Percentiles rank a stretch among this genome's conserved stretches.
phyloP scores from a whole-genome alignment of 2,888 invertebrate genomes.

The Pasiphila rectangulata region DNA sequence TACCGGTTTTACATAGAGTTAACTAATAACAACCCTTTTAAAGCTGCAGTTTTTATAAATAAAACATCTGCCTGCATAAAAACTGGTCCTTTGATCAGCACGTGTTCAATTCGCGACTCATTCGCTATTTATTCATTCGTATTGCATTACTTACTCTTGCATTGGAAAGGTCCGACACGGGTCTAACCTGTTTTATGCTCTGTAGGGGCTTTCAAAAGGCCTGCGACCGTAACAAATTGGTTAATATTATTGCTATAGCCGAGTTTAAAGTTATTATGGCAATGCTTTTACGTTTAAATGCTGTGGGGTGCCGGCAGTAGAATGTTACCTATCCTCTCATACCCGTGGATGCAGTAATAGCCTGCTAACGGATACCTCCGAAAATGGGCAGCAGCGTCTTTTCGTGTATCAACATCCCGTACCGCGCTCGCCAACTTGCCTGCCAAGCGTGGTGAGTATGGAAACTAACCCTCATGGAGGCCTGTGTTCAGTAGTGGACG shows the following conservation, averaged over 20 bases:
- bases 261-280: too few relatives aligned
- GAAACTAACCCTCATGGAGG: too few relatives aligned
- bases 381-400: too few relatives aligned
- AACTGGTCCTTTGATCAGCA: slow-evolving; percentile 3
- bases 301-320: too few relatives aligned
- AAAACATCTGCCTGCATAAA: slow-evolving; percentile 8
- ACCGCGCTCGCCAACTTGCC: too few relatives aligned
- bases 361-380: too few relatives aligned
- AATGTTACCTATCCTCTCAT: too few relatives aligned
- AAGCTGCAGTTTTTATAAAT: background rate
- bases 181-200: slow-evolving; percentile 18
- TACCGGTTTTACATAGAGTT: background rate
- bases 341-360: too few relatives aligned
- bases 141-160: slow-evolving; percentile 6
- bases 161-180: slow-evolving; percentile 5
- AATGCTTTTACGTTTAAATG: too few relatives aligned
- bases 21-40: background rate
- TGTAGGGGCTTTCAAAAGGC: slow-evolving; percentile 13
- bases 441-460: too few relatives aligned
- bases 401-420: too few relatives aligned
- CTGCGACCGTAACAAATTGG: slow-evolving; percentile 14
- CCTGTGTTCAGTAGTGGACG: too few relatives aligned
- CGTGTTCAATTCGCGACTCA: slow-evolving; percentile 11
- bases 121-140: slow-evolving; percentile 11
- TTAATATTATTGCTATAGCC: slow-evolving; percentile 7